Conservation (phyloP, 2,797 vertebrate genomes). For the Picus viridis region DNA sequence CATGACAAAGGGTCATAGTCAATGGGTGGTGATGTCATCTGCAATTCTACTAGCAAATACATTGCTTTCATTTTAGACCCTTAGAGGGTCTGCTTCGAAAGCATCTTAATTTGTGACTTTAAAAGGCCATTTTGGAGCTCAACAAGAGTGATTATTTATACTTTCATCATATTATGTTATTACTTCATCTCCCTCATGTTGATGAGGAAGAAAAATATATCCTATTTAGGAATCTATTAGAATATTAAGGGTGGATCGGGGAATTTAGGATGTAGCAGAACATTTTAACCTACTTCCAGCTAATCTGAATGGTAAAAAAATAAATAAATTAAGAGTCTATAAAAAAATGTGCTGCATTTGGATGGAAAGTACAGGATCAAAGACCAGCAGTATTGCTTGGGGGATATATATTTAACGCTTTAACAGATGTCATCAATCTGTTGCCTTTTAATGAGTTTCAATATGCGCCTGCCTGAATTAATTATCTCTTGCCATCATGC, state of each 20-base stretch:
- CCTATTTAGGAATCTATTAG: background rate
- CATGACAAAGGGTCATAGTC: background rate
- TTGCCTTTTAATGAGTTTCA: slow-evolving; percentile 51
- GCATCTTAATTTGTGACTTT: background rate
- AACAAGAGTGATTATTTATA: background rate
- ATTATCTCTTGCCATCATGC: slow-evolving; percentile 22
- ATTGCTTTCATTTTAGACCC: background rate
- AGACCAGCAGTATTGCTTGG: slow-evolving; percentile 12
- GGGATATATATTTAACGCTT: slow-evolving; percentile 26
- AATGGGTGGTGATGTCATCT: background rate
- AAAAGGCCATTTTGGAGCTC: background rate
- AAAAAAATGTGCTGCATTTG: slow-evolving; percentile 4
- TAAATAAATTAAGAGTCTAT: background rate
- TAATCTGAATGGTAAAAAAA: background rate
- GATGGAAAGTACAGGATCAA: background rate
- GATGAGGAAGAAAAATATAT: background rate
- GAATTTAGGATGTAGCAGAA: background rate
- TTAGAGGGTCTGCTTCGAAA: background rate
- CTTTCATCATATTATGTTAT: background rate
- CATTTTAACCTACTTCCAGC: background rate
- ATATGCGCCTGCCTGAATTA: slow-evolving; percentile 17
- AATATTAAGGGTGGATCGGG: too few relatives aligned
- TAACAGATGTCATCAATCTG: slow-evolving; percentile 54
- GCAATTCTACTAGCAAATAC: background rate
- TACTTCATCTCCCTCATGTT: background rate